Evolutionary conservation across 2,797 vertebrate species (phyloP), one percentile per base, ranked within the genome.

Genomic region (Chelonia mydas): DNA sequence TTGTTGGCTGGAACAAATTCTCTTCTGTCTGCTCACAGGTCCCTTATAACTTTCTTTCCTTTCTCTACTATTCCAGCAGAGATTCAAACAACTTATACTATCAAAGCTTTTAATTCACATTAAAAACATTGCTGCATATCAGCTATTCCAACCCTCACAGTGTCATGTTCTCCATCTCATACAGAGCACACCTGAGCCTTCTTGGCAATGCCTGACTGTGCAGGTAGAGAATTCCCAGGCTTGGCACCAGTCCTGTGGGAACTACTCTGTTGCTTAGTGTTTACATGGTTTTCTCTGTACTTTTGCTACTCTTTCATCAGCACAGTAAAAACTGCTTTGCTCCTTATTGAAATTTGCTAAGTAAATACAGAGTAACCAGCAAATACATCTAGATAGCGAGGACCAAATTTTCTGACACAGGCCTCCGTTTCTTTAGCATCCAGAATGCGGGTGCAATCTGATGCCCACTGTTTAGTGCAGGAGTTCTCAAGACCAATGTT

Each of bases 161-260:
- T 89, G 65, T 28, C 45, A 16, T 65, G 23, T 82, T 88, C 59
- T 90, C 9, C 57, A 47, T 80, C 81, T 17, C 47, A 1, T 0
- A 0, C 1, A 23, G 7, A 50, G 37, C 28, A 47, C 90, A 59
- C 61, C 68, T 91, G 86, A 21, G 59, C 13, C 37, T 16, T 57
- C 5, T 23, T 45, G 61, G 65, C 41, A 55, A 41, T 83, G 45
- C n/a, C 51, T 54, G n/a, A 33, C 47, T 28, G 0, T 33, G 65
- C 54, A 82, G 65, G 79, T 88, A 47, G 41, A 88, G 81, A 90
- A 94, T 86, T 84, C 83, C 83, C 88, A 90, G 74, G 83, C 72
- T 82, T 57, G 59, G 54, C 54, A 90, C 4, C 61, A 19, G 12
- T 59, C 17, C 11, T 65, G 74, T 10, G 55, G 57, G 57, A 90